Conservation (phyloP, 2,113 vertebrate species). For the Oriolus oriolus region DNA sequence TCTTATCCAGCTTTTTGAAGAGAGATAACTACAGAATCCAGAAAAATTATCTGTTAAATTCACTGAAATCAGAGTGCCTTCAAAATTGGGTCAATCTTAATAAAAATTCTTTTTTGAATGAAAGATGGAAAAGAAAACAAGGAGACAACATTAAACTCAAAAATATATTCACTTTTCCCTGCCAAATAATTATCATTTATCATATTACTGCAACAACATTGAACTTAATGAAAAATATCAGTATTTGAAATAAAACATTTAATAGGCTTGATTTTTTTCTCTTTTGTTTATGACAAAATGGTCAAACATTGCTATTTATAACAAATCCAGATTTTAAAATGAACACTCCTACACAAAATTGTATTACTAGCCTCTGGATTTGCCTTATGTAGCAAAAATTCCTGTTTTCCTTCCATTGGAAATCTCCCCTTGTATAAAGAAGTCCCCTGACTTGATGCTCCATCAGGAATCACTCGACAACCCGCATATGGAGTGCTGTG, state of each 20-base stretch:
- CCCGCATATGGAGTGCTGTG: neutral
- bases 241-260: neutral
- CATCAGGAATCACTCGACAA: neutral
- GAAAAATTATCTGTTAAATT: neutral
- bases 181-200: neutral
- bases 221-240: neutral
- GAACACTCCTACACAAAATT: neutral
- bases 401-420: neutral
- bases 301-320: neutral
- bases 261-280: neutral
- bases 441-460: neutral
- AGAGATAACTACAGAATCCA: neutral
- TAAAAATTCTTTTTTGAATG: neutral
- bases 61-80: neutral
- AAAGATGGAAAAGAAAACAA: neutral
- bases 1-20: neutral
- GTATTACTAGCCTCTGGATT: neutral
- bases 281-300: neutral
- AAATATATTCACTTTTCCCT: neutral
- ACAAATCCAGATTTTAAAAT: neutral
- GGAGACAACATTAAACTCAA: fast-evolving
- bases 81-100: neutral
- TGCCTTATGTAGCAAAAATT: neutral
- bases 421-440: neutral
- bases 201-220: neutral